phyloP scores from a whole-genome alignment of 2,113 vertebrate species.

The Chascanopsetta lugubris region DNA sequence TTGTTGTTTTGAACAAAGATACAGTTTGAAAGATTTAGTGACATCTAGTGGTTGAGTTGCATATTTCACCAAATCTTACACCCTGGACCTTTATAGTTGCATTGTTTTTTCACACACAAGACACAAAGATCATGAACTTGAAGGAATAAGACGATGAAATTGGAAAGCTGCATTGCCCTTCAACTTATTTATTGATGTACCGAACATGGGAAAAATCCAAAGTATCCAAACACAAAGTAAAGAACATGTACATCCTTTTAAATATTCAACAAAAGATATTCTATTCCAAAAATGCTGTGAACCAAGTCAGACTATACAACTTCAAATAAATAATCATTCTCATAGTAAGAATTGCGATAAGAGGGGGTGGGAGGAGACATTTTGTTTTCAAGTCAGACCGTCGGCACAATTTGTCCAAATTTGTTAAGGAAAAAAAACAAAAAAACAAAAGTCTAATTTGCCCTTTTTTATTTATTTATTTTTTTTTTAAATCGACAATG shows the following conservation, averaged over 20 bases:
- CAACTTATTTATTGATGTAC: conserved; percentile 99
- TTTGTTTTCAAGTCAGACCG: conserved; percentile 83
- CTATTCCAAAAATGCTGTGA: conserved; percentile 90
- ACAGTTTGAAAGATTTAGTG: too few species aligned
- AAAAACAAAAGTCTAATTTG: conserved; percentile 42
- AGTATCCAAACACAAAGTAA: conserved; percentile 97
- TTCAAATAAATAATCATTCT: conserved; percentile 96
- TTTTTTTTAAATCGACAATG: conserved; percentile 66
- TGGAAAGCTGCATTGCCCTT: conserved; percentile 86
- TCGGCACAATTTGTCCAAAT: conserved; percentile 53
- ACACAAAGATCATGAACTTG: too few species aligned
- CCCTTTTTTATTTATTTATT: background rate
- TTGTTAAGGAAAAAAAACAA: conserved; percentile 33
- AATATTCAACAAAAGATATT: conserved; percentile 94
- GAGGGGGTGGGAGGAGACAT: conserved; percentile 83
- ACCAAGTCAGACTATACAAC: conserved; percentile 97
- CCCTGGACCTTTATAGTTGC: too few species aligned
- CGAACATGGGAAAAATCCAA: conserved; percentile 97
- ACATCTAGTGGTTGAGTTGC: too few species aligned
- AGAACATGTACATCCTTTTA: conserved; percentile 99
- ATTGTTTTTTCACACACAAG: background rate
- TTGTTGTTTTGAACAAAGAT: too few species aligned
- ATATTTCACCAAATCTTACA: too few species aligned
- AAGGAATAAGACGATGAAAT: conserved; percentile 50
- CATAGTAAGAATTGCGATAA: conserved; percentile 93